A percentile compares a stretch with the other conserved stretches of the same genome.
phyloP scores from a whole-genome alignment of 2,888 invertebrate species.

The Eristalis tenax region DNA sequence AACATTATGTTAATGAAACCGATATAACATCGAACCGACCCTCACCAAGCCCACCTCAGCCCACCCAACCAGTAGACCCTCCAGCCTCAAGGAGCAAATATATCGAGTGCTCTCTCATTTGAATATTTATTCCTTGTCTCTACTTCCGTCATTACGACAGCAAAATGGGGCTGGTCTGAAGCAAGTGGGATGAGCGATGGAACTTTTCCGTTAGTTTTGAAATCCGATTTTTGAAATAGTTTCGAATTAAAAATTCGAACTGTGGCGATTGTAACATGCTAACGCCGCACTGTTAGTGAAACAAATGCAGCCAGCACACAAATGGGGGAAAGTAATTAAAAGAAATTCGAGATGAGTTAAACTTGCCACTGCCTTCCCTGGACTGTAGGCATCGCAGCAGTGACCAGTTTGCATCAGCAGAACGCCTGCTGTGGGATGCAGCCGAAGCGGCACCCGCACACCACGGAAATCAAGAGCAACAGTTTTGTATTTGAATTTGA shows the following conservation, averaged over 20 bases:
- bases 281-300: not conserved
- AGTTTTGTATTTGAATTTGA: conserved; percentile 61
- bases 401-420: not conserved
- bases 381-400: not conserved
- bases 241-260: conserved; percentile 51
- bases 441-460: not conserved
- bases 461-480: conserved; percentile 48
- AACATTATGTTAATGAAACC: conserved; percentile 54
- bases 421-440: not conserved
- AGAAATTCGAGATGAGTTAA: conserved; percentile 32
- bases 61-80: not conserved
- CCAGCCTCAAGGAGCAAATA: conserved; percentile 15
- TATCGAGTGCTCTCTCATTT: conserved; percentile 45
- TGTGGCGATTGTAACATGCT: not conserved
- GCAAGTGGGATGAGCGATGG: not conserved
- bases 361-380: not conserved
- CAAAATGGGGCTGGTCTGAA: not conserved
- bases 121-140: conserved; percentile 49
- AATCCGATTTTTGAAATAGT: conserved; percentile 33
- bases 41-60: not conserved
- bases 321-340: conserved; percentile 58
- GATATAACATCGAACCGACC: conserved; percentile 28
- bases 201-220: conserved; percentile 26
- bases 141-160: conserved; percentile 1
- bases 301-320: not conserved